These are phyloP conservation scores for Eucriotettix oculatus DNA, from an alignment of 2,888 invertebrate species.

Conservation along the genomic window DNA sequence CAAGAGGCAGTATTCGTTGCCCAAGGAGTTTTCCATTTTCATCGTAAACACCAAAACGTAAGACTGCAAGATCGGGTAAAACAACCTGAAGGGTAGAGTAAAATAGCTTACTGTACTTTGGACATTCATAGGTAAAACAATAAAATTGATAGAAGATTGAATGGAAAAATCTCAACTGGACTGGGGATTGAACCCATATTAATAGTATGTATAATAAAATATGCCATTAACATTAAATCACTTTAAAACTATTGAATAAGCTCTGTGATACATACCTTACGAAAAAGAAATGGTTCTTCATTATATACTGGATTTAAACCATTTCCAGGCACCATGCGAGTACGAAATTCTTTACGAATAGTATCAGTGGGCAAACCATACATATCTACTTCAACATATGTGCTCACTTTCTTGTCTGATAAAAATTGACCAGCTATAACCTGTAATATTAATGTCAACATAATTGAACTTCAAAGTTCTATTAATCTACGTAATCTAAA, in stretches of 20 bases:
- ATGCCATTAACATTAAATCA: too few relatives aligned
- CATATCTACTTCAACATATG: slow-evolving; percentile 99
- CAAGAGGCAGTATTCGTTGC: slow-evolving; percentile 91
- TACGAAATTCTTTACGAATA: slow-evolving; percentile 93
- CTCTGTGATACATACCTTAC: slow-evolving; percentile 46
- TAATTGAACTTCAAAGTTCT: not conserved
- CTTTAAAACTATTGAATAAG: too few relatives aligned
- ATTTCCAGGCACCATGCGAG: slow-evolving; percentile 89
- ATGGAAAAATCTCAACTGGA: too few relatives aligned
- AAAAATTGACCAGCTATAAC: slow-evolving; percentile 98
- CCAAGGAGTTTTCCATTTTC: slow-evolving; percentile 93
- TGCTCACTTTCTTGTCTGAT: slow-evolving; percentile 94
- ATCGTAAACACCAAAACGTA: slow-evolving; percentile 96
- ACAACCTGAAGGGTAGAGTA: slow-evolving; percentile 56
- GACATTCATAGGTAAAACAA: not conserved
- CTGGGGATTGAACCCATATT: too few relatives aligned
- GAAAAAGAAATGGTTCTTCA: slow-evolving; percentile 93
- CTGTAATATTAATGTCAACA: slow-evolving; percentile 25
- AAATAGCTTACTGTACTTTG: not conserved
- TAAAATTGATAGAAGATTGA: too few relatives aligned
- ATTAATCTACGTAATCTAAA: not conserved
- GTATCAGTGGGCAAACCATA: slow-evolving; percentile 92
- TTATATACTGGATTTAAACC: slow-evolving; percentile 98
- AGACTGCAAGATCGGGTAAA: slow-evolving; percentile 89
- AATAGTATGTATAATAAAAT: too few relatives aligned